Conservation (phyloP, 2,113 vertebrate species). For the Mirounga angustirostris region DNA sequence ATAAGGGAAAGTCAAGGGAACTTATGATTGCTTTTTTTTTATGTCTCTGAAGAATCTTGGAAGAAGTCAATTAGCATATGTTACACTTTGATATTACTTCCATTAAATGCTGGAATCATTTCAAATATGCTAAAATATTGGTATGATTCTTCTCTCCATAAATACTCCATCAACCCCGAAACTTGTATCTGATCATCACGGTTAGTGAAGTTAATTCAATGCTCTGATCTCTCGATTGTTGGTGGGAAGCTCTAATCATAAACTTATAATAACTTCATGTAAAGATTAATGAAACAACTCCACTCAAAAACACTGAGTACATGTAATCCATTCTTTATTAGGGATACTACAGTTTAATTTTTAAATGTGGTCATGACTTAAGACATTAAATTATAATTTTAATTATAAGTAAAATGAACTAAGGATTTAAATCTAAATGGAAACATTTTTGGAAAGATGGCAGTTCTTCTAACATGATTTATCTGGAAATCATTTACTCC, state of each 20-base stretch:
- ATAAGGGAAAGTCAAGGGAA: not conserved
- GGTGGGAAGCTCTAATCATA: not conserved
- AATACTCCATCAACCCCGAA: not conserved
- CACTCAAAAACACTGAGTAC: not conserved
- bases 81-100: not conserved
- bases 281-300: constrained; percentile 44
- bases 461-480: not conserved
- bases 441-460: not conserved
- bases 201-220: not conserved
- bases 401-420: constrained; percentile 37
- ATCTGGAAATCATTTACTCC: not conserved
- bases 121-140: not conserved
- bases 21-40: not conserved
- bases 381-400: not conserved
- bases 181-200: not conserved
- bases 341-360: not conserved
- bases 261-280: not conserved
- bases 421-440: constrained; percentile 10
- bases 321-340: not conserved
- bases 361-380: not conserved
- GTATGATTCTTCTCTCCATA: not conserved
- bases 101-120: not conserved
- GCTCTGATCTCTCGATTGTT: not conserved
- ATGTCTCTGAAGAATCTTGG: constrained; percentile 1
- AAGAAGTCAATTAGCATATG: not conserved